Percentiles rank a stretch among this genome's conserved stretches.
Evolutionary conservation across 2,888 invertebrate genomes (phyloP).

Genomic region (Scaptomyza polygonia): DNA sequence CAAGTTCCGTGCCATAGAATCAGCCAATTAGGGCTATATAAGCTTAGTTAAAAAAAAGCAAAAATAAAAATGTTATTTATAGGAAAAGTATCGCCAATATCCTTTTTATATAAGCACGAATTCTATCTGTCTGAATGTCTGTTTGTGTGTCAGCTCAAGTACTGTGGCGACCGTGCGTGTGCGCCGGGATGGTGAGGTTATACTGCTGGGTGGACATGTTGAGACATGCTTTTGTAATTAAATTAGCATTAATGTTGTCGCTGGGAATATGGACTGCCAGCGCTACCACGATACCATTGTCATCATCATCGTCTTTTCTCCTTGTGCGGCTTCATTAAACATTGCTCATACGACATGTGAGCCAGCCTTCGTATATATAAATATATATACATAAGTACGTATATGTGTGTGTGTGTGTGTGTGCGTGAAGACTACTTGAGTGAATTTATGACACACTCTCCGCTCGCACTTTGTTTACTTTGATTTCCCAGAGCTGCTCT

Average conservation of each 20-base stretch:
- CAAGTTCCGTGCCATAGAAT: background rate
- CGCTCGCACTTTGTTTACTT: slow-evolving; percentile 31
- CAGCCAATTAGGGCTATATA: slow-evolving; percentile 11
- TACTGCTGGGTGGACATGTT: slow-evolving; percentile 27
- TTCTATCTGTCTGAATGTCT: background rate
- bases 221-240: slow-evolving; percentile 65
- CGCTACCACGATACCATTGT: slow-evolving; percentile 37
- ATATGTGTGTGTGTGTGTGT: background rate
- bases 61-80: background rate
- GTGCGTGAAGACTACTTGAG: slow-evolving; percentile 34
- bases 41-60: background rate
- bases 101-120: no score
- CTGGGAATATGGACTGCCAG: slow-evolving; percentile 49
- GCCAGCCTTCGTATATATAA: background rate
- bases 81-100: background rate
- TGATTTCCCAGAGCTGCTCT: slow-evolving; percentile 1
- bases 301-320: slow-evolving; percentile 37
- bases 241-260: slow-evolving; percentile 68
- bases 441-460: slow-evolving; percentile 54
- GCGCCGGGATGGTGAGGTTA: background rate
- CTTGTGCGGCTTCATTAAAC: slow-evolving; percentile 60
- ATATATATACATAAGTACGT: slow-evolving; percentile 1
- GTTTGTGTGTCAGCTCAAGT: slow-evolving; percentile 18
- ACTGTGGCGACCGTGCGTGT: slow-evolving; percentile 22
- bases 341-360: slow-evolving; percentile 67